Percentiles rank a stretch among this genome's conserved stretches.
phyloP scores from a whole-genome alignment of 1,140 invertebrate species.

The Hylyphantes graminicola region DNA sequence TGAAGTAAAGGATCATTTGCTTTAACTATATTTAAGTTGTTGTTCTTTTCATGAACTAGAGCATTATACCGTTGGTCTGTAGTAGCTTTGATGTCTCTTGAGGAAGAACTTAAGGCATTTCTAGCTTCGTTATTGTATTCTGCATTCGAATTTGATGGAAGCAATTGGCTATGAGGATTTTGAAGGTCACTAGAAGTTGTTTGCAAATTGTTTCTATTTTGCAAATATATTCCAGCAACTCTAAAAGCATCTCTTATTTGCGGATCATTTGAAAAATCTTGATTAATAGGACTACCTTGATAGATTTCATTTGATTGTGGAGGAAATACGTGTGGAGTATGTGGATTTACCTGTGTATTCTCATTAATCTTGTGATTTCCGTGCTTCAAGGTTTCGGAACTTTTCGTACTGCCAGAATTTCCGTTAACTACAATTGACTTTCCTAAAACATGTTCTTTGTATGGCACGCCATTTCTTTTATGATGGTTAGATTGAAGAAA shows the following conservation, averaged over 20 bases:
- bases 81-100: slow-evolving; percentile 24
- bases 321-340: neutral
- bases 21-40: slow-evolving; percentile 35
- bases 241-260: slow-evolving; percentile 32
- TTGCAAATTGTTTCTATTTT: slow-evolving; percentile 16
- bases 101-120: neutral
- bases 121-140: neutral
- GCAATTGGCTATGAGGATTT: neutral
- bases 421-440: neutral
- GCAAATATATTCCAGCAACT: slow-evolving; percentile 34
- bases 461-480: neutral
- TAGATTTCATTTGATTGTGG: neutral
- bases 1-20: neutral
- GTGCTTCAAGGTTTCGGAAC: no score
- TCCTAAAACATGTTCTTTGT: neutral
- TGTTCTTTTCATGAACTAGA: slow-evolving; percentile 41
- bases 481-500: neutral
- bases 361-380: no score
- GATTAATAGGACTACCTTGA: neutral
- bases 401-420: neutral
- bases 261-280: slow-evolving; percentile 23
- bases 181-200: neutral
- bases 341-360: no score
- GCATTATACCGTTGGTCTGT: slow-evolving; percentile 50
- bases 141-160: neutral